Evolutionary conservation across 2,888 invertebrate genomes (phyloP), one percentile per base, ranked within the genome.

Genomic region (Cantharis rustica): DNA sequence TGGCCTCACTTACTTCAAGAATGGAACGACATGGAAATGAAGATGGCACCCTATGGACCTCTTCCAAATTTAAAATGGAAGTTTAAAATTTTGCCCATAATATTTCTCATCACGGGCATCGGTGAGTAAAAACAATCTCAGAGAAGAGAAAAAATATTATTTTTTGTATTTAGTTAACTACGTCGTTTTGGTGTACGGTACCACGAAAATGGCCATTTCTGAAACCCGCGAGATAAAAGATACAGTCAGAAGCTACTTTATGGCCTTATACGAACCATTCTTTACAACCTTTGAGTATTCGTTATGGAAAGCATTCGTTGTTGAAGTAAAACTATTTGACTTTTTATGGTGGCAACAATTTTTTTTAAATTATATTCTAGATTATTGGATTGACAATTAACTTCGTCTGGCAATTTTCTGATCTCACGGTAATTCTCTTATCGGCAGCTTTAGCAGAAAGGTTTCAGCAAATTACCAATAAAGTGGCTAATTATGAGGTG

Each of bases 361-460:
- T 20, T 17, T 26, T 16, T 1, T 7, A 15, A 64, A 64, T 3
- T 73, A 20, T 61, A 61, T 68, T 72, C 31, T 17, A 80, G 80
- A 70, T 75, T 73, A 61, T 74, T 66, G 63, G 31, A 23, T 15
- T 80, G 61, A 61, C 72, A 7, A 73, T 71, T 16, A 73, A 73
- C 15, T 76, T 76, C 62, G 62, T 70, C 10, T 81, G 80, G 80
- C 80, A 81, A 68, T 81, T 76, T 73, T 27, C 72, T n/a, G 74
- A 80, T 74, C 69, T 73, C 9, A 68, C 79, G 15, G 64, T 80
- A 11, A 71, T 77, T 15, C 16, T 80, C 9, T 17, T 79, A n/a
- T 76, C 80, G 15, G 27, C 68, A 15, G 76, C 77, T n/a, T 47
- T 80, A 69, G 72, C 77, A 9, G 70, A 72, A 61, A 71, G 77